These are phyloP conservation scores for Bradypus variegatus DNA, from an alignment of 2,797 vertebrate genomes.

Conservation along the genomic window DNA sequence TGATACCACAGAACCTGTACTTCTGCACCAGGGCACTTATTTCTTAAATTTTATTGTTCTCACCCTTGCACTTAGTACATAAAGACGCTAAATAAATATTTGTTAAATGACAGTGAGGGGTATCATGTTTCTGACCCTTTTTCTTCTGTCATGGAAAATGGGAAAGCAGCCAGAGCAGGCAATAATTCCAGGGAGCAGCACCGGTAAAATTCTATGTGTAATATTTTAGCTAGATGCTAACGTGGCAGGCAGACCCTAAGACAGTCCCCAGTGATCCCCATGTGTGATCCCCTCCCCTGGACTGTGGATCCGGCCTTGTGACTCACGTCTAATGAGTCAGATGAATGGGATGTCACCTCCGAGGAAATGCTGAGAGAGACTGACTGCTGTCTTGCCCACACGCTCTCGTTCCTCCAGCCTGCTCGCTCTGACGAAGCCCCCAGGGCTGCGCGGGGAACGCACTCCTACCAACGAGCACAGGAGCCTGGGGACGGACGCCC, in stretches of 20 bases:
- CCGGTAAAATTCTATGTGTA: not conserved
- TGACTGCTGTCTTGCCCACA: not conserved
- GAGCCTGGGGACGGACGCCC: not conserved
- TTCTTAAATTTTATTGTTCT: not conserved
- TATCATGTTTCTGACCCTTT: constrained; percentile 11
- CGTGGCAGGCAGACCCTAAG: not conserved
- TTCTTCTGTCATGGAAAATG: constrained; percentile 4
- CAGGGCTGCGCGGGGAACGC: not conserved
- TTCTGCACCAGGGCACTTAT: not conserved
- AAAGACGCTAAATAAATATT: constrained; percentile 2
- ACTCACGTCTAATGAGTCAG: not conserved
- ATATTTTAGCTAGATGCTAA: not conserved
- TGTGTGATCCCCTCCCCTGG: not conserved
- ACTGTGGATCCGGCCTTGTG: not conserved
- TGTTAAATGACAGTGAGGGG: constrained; percentile 18
- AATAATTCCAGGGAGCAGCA: not conserved
- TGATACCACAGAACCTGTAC: not conserved
- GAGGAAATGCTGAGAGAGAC: not conserved
- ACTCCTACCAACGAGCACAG: not conserved
- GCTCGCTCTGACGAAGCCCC: not conserved
- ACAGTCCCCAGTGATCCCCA: not conserved
- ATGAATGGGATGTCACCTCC: not conserved
- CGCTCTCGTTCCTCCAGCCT: not conserved
- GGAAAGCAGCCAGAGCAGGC: not conserved
- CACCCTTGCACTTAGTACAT: not conserved